Conservation (phyloP, 2,797 vertebrate species). For the Parotocinclus haroldoi region DNA sequence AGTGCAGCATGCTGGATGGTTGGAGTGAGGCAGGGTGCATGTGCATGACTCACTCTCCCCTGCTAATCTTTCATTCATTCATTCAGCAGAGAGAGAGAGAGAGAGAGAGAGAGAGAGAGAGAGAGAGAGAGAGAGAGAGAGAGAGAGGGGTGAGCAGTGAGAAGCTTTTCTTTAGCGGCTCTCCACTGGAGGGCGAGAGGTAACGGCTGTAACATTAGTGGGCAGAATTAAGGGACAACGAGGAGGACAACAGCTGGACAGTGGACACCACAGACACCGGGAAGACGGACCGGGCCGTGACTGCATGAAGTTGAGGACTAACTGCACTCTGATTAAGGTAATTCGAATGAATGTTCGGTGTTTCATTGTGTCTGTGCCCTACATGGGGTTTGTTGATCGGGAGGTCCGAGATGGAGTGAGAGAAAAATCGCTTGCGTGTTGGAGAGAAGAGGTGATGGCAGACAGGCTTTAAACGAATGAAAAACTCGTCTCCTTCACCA, state of each 20-base stretch:
- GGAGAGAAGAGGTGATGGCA: not conserved
- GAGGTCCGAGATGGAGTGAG: slow-evolving; percentile 29
- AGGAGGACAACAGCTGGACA: slow-evolving; percentile 54
- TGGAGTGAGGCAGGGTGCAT: slow-evolving; percentile 48
- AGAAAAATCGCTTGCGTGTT: slow-evolving; percentile 3
- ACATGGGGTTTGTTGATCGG: slow-evolving; percentile 4
- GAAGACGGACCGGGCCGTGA: not conserved
- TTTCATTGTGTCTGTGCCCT: not conserved
- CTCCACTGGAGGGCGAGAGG: slow-evolving; percentile 72
- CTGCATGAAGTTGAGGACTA: not conserved
- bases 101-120: slow-evolving; percentile 3
- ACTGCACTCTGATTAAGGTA: not conserved
- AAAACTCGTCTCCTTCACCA: not conserved
- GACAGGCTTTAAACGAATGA: not conserved
- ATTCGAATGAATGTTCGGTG: not conserved
- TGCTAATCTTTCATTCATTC: slow-evolving; percentile 39
- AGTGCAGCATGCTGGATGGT: slow-evolving; percentile 16
- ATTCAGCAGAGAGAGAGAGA: slow-evolving; percentile 25
- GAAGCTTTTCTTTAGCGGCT: slow-evolving; percentile 58
- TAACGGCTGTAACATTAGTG: slow-evolving; percentile 33
- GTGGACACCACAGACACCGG: not conserved
- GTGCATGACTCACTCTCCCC: slow-evolving; percentile 67
- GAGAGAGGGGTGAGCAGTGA: not conserved
- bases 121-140: not conserved
- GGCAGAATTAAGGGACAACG: slow-evolving; percentile 47